Evolutionary conservation across 2,888 invertebrate genomes (phyloP).

Genomic region (Hyposoter dolosus): DNA sequence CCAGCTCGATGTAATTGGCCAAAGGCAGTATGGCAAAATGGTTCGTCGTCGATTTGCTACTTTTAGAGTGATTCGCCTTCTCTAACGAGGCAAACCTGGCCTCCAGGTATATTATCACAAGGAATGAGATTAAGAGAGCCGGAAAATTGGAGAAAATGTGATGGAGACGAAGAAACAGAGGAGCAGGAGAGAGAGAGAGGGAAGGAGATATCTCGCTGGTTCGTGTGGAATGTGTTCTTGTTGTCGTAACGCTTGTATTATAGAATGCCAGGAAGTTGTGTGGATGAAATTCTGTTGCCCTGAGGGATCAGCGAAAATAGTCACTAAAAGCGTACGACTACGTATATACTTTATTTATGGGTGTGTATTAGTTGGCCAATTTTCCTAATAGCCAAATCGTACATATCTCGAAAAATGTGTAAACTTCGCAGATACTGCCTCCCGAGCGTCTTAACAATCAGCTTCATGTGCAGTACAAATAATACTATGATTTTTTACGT

Average conservation of each 20-base stretch:
- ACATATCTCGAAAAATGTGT: slow-evolving; percentile 24
- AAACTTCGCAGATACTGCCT: background rate
- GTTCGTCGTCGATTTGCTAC: slow-evolving; percentile 72
- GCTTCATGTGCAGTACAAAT: background rate
- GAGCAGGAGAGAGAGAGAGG: background rate
- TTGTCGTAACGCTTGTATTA: slow-evolving; percentile 75
- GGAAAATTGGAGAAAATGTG: slow-evolving; percentile 27
- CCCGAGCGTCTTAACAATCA: background rate
- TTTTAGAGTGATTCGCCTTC: slow-evolving; percentile 81
- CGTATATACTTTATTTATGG: slow-evolving; percentile 3
- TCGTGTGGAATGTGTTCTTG: slow-evolving; percentile 72
- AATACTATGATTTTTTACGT: slow-evolving; percentile 15
- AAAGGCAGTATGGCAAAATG: slow-evolving; percentile 70
- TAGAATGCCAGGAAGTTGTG: slow-evolving; percentile 74
- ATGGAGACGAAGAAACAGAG: slow-evolving; percentile 9
- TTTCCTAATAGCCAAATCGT: slow-evolving; percentile 33
- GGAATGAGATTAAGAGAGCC: slow-evolving; percentile 11
- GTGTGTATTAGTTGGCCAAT: slow-evolving; percentile 37
- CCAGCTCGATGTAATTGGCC: slow-evolving; percentile 79
- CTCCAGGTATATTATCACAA: slow-evolving; percentile 68
- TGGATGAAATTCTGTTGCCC: slow-evolving; percentile 58
- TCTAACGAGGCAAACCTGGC: slow-evolving; percentile 76
- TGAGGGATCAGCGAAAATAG: slow-evolving; percentile 56
- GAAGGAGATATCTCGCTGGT: slow-evolving; percentile 46
- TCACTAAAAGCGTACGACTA: slow-evolving; percentile 16